A percentile compares a stretch with the other conserved stretches of the same genome.
Evolutionary conservation across 35 echinoderm and acorn worm genomes (phyloP).

Genomic region (Lytechinus variegatus): DNA sequence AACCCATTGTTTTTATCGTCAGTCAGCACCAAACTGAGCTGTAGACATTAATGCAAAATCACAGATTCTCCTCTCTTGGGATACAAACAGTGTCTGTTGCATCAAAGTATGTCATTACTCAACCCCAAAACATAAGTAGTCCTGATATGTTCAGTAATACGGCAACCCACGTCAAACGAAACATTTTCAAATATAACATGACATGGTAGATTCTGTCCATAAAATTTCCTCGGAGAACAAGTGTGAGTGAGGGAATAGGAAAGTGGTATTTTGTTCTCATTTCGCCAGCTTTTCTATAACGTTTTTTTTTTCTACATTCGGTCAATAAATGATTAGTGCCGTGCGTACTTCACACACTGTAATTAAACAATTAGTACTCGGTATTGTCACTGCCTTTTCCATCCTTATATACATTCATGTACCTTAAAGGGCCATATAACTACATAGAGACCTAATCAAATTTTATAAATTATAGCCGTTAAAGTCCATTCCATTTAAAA

Average conservation of each 20-base stretch:
- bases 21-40: not conserved
- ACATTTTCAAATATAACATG: not conserved
- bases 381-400: too few relatives aligned
- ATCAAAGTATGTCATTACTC: not conserved
- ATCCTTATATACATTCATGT: too few relatives aligned
- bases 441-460: too few relatives aligned
- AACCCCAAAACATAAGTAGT: not conserved
- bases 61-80: not conserved
- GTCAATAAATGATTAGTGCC: too few relatives aligned
- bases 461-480: too few relatives aligned
- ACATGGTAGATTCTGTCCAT: not conserved
- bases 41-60: not conserved
- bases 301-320: too few relatives aligned
- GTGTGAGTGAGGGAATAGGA: not conserved
- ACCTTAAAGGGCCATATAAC: too few relatives aligned
- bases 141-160: not conserved
- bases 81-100: constrained; percentile 1
- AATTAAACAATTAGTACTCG: too few relatives aligned
- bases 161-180: not conserved
- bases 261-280: too few relatives aligned
- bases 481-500: too few relatives aligned
- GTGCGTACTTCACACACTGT: too few relatives aligned
- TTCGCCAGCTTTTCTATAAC: not conserved
- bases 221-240: not conserved
- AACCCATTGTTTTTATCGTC: not conserved